Evolutionary conservation across 2,113 vertebrate species (phyloP), one percentile per base, ranked within the genome.

Genomic region (Ardeotis arabs): DNA sequence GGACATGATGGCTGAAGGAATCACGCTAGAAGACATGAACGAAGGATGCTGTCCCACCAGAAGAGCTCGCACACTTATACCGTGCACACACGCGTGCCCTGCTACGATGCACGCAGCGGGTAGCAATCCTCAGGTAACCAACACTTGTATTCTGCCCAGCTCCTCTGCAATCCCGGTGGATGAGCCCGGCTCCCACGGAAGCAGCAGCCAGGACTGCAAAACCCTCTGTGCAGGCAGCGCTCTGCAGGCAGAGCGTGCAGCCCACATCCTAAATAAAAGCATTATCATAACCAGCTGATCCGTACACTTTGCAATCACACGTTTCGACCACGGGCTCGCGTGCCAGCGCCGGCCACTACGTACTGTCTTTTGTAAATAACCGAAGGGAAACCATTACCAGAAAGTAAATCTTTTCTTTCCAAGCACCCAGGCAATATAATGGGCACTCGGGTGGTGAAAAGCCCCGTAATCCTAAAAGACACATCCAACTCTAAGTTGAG

Each of bases 281-380:
- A 45, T 19, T 53, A 29, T 16, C 52, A 59, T 14, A 73, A 87
- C 1, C 2, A 82, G 58, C 29, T 69, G 67, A 88, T 52, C 89
- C 59, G 3, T 2, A n/a, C 16, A 2, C 49, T 31, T 44, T 12
- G 6, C 33, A 29, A 56, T 4, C 2, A 10, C 35, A 39, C 20
- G 4, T 35, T 66, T 29, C 1, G 0, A n/a, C 7, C 10, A 2
- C 0, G 3, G 17, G 4, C 45, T 68, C 2, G 1, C 0, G 1
- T 0, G 4, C 21, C 14, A 0, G 5, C 9, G 5, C 22, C 0
- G 0, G 81, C n/a, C 0, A 0, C 60, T 2, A 0, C 0, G 0
- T 31, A 24, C 12, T 0, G 0, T 10, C 72, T 78, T 78, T 81
- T 75, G 23, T 37, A 91, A 96, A 83, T 7, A 87, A 87, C 31